Conservation (phyloP, 2,888 invertebrate genomes). For the Sipha maydis region DNA sequence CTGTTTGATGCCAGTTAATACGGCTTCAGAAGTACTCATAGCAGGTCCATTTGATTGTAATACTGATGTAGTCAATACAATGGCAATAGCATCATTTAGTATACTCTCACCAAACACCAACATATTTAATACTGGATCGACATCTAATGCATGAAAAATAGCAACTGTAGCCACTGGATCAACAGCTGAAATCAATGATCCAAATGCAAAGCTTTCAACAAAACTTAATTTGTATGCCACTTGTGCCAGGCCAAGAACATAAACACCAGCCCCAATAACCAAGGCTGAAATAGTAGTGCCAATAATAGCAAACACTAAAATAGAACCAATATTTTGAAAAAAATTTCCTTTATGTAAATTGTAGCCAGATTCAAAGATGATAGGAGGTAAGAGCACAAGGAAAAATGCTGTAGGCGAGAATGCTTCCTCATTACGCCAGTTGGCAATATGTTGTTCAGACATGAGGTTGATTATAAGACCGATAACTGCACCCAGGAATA, state of each 20-base stretch:
- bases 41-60: constrained; percentile 77
- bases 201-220: constrained; percentile 98
- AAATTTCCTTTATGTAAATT: constrained; percentile 98
- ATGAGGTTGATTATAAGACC: constrained; percentile 90
- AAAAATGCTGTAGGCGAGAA: constrained; percentile 99
- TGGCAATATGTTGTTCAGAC: constrained; percentile 87
- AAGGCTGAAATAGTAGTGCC: constrained; percentile 97
- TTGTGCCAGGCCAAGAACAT: constrained; percentile 89
- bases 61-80: constrained; percentile 93
- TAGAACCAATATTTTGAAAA: constrained; percentile 97
- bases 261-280: constrained; percentile 95
- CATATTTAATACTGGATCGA: constrained; percentile 98
- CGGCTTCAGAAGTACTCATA: constrained; percentile 81
- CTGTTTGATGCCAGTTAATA: constrained; percentile 83
- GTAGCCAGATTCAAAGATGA: constrained; percentile 99
- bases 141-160: constrained; percentile 96
- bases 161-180: constrained; percentile 99
- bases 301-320: constrained; percentile 95
- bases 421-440: constrained; percentile 97
- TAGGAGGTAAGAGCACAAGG: constrained; percentile 93
- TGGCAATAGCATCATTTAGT: constrained; percentile 97
- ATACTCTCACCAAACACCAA: constrained; percentile 96
- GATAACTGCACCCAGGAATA: constrained; percentile 92
- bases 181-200: constrained; percentile 96
- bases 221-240: constrained; percentile 92